Conservation (phyloP, 2,113 vertebrate species). For the Xerus inauris region DNA sequence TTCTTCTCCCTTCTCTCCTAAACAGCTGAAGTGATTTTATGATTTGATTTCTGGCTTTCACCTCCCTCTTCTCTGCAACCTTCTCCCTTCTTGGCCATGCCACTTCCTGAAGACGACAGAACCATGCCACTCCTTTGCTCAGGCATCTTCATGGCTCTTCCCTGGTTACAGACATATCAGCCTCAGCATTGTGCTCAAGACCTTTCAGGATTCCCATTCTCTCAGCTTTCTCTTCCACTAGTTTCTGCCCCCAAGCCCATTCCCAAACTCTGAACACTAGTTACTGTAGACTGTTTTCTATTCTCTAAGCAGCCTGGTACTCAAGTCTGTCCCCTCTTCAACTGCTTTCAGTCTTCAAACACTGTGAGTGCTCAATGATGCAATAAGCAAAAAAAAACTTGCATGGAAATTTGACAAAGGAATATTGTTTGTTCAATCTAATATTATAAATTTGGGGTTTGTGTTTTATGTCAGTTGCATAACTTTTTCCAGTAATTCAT, state of each 20-base stretch:
- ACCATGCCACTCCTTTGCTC: not conserved
- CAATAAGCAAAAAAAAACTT: not conserved
- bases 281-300: not conserved
- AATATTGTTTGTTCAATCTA: conserved; percentile 11
- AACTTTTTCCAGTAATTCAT: not conserved
- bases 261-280: not conserved
- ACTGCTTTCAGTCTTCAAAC: not conserved
- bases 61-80: not conserved
- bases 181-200: not conserved
- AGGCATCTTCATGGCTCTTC: not conserved
- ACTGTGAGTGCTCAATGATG: not conserved
- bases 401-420: not conserved
- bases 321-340: not conserved
- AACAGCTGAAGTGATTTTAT: not conserved
- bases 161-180: no score
- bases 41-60: conserved; percentile 2
- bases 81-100: not conserved
- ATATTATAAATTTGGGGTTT: not conserved
- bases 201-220: not conserved
- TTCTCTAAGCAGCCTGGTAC: not conserved
- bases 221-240: not conserved
- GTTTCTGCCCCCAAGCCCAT: not conserved
- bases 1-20: not conserved
- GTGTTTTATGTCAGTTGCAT: not conserved
- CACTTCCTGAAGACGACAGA: not conserved